A percentile compares a stretch with the other conserved stretches of the same genome.
These are phyloP conservation scores for Pavo muticus DNA, from an alignment of 2,113 vertebrate genomes.

Conservation along the genomic window DNA sequence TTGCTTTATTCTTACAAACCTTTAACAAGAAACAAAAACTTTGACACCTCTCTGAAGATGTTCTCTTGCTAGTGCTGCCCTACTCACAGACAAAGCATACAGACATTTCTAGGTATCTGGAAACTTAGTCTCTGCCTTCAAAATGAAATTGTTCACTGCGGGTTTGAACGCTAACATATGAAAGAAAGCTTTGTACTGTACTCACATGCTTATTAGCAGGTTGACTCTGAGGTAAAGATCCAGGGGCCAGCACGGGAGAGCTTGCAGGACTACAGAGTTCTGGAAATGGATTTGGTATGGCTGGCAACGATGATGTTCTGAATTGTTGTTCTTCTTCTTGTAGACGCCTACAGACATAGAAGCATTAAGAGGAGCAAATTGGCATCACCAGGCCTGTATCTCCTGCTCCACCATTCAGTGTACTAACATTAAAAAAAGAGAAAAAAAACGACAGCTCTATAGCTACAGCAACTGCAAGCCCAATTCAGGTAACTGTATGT, in stretches of 20 bases:
- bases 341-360: slow-evolving; percentile 83
- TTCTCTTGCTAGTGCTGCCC: not conserved
- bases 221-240: slow-evolving; percentile 90
- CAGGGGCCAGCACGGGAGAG: slow-evolving; percentile 87
- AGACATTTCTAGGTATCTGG: not conserved
- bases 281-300: slow-evolving; percentile 97
- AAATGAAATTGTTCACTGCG: not conserved
- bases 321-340: slow-evolving; percentile 93
- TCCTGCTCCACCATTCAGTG: not conserved
- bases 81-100: not conserved
- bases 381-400: not conserved
- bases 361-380: slow-evolving; percentile 41
- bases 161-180: not conserved
- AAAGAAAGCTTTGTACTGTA: not conserved
- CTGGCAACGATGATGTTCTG: slow-evolving; percentile 92
- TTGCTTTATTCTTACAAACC: not conserved
- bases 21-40: not conserved
- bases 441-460: not conserved
- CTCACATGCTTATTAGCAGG: slow-evolving; percentile 88
- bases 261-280: slow-evolving; percentile 90
- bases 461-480: not conserved
- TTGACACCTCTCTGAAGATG: not conserved
- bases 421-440: not conserved
- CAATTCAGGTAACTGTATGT: not conserved
- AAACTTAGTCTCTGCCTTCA: not conserved